These are phyloP conservation scores for Azemiops feae DNA, from an alignment of 2,113 vertebrate genomes.

Conservation along the genomic window DNA sequence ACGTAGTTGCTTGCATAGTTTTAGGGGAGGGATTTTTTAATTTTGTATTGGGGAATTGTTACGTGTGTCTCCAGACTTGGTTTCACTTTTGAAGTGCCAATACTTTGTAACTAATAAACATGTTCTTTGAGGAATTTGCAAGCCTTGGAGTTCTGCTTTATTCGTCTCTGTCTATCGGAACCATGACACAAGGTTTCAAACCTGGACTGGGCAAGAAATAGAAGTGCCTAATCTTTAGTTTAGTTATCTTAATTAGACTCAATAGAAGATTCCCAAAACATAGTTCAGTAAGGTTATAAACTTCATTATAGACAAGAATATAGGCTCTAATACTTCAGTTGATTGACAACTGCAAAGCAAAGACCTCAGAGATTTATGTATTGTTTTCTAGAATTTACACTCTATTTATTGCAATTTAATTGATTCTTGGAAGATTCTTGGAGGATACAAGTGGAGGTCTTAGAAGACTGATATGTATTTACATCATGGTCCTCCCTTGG, in stretches of 20 bases:
- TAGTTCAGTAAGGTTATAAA: neutral
- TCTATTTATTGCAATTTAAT: neutral
- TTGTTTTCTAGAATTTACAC: neutral
- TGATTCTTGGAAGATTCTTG: neutral
- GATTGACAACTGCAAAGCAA: neutral
- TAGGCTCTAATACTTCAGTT: neutral
- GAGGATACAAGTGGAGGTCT: neutral
- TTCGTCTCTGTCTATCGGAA: too few species aligned
- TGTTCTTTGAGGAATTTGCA: too few species aligned
- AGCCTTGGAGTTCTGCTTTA: too few species aligned
- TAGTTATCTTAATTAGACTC: neutral
- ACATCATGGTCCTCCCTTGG: neutral
- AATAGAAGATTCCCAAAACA: neutral
- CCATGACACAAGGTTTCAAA: neutral
- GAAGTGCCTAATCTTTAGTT: neutral
- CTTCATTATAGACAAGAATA: neutral
- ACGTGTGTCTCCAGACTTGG: too few species aligned
- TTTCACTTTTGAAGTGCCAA: too few species aligned
- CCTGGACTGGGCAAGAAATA: neutral
- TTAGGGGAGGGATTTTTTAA: too few species aligned
- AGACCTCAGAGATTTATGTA: neutral
- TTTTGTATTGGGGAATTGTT: too few species aligned
- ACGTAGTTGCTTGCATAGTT: too few species aligned
- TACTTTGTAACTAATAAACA: too few species aligned
- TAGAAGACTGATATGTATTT: neutral